Conservation (phyloP, 92 coral and sea anemone species). For the Scolanthus callimorphus region DNA sequence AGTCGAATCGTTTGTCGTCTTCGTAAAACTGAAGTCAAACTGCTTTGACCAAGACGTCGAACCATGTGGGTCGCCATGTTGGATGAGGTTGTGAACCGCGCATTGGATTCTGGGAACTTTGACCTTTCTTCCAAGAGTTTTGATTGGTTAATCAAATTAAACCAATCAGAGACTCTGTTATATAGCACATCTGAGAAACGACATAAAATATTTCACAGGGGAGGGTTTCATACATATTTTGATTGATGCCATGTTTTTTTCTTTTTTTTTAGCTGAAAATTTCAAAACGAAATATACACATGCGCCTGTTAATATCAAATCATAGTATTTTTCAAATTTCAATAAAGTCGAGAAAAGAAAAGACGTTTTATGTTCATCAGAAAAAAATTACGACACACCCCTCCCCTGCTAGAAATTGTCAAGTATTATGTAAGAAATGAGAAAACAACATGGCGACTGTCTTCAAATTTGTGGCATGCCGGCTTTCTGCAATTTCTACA, state of each 20-base stretch:
- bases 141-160: background rate
- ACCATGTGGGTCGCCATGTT: conserved; percentile 98
- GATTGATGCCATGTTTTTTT: too few relatives aligned
- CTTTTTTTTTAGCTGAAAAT: too few relatives aligned
- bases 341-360: too few relatives aligned
- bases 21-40: conserved; percentile 45
- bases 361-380: too few relatives aligned
- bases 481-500: background rate
- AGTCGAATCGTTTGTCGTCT: conserved; percentile 68
- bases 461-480: background rate
- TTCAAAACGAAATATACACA: too few relatives aligned
- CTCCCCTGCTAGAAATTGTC: conserved; percentile 14
- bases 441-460: conserved; percentile 27
- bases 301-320: too few relatives aligned
- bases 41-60: conserved; percentile 53
- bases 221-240: too few relatives aligned
- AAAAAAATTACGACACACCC: too few relatives aligned
- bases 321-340: too few relatives aligned
- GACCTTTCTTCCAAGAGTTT: background rate
- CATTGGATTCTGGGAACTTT: conserved; percentile 48
- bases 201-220: too few relatives aligned
- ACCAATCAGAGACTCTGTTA: conserved; percentile 49
- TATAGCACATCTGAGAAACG: too few relatives aligned
- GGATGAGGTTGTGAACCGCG: conserved; percentile 18
- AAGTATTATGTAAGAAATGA: conserved; percentile 1